A percentile compares a stretch with the other conserved stretches of the same genome.
Evolutionary conservation across 2,888 invertebrate genomes (phyloP).

Genomic region (Ormyrus labotus): DNA sequence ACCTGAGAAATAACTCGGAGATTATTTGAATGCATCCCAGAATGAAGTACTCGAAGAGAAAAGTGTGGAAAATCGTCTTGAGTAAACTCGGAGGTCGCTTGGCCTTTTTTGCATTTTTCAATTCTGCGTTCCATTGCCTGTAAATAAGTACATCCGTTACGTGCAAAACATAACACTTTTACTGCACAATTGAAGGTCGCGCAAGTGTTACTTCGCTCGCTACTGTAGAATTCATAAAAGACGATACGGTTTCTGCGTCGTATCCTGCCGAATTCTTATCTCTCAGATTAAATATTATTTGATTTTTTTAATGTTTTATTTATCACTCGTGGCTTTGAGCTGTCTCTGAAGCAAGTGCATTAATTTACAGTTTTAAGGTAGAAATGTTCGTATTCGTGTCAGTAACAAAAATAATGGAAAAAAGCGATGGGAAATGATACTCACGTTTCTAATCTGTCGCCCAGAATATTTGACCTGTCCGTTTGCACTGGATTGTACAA

Average conservation of each 20-base stretch:
- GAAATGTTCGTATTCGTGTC: too few relatives aligned
- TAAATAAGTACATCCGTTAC: conserved; percentile 39
- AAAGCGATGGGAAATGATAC: conserved; percentile 59
- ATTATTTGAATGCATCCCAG: conserved; percentile 76
- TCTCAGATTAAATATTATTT: too few relatives aligned
- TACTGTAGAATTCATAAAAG: too few relatives aligned
- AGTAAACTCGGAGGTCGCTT: conserved; percentile 75
- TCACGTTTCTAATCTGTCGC: conserved; percentile 83
- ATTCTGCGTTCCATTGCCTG: conserved; percentile 77
- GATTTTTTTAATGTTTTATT: too few relatives aligned
- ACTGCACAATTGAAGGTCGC: too few relatives aligned
- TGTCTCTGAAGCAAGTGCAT: too few relatives aligned
- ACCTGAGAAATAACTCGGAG: conserved; percentile 71
- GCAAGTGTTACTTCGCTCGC: too few relatives aligned
- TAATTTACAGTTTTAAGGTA: too few relatives aligned
- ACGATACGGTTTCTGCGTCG: too few relatives aligned
- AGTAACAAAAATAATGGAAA: neutral
- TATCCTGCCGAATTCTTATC: too few relatives aligned
- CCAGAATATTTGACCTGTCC: conserved; percentile 84
- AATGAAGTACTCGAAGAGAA: conserved; percentile 74
- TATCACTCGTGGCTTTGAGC: too few relatives aligned
- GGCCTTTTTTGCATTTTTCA: conserved; percentile 68
- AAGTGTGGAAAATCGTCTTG: conserved; percentile 75
- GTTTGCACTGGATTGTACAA: conserved; percentile 83
- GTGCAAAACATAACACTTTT: too few relatives aligned